Conservation (phyloP, 2,888 invertebrate genomes). For the Neocrepidodera transversa region DNA sequence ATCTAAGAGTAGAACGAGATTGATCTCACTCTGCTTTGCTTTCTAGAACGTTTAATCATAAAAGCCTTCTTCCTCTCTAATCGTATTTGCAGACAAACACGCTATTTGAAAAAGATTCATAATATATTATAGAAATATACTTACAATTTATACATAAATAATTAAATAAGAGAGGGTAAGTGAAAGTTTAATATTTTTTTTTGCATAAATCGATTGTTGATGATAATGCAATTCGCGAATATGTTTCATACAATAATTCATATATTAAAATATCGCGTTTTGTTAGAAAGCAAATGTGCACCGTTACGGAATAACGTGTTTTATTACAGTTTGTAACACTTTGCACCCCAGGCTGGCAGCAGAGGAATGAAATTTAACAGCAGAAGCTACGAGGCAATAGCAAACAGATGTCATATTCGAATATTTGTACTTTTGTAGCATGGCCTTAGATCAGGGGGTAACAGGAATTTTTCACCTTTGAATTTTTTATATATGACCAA, state of each 20-base stretch:
- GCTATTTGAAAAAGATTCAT: neutral
- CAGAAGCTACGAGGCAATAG: constrained; percentile 46
- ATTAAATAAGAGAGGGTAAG: too few species aligned
- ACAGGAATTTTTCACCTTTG: too few species aligned
- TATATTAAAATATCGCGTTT: constrained; percentile 36
- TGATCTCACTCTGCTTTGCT: neutral
- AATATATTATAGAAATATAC: too few species aligned
- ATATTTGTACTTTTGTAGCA: constrained; percentile 27
- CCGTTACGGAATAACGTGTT: constrained; percentile 48
- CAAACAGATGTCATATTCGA: constrained; percentile 47
- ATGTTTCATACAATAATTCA: constrained; percentile 26
- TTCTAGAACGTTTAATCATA: neutral
- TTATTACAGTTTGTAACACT: constrained; percentile 48
- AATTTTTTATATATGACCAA: too few species aligned
- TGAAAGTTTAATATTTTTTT: too few species aligned
- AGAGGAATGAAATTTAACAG: constrained; percentile 45
- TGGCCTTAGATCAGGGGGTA: neutral
- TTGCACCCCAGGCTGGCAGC: constrained; percentile 42
- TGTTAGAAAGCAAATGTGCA: constrained; percentile 43
- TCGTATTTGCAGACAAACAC: constrained; percentile 9
- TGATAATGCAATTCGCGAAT: constrained; percentile 12
- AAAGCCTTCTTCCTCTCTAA: neutral
- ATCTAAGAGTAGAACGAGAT: constrained; percentile 26
- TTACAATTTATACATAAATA: too few species aligned
- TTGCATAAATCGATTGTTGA: too few species aligned